Evolutionary conservation across 2,797 vertebrate species (phyloP), one percentile per base, ranked within the genome.

Genomic region (Ctenosaura bakeri): DNA sequence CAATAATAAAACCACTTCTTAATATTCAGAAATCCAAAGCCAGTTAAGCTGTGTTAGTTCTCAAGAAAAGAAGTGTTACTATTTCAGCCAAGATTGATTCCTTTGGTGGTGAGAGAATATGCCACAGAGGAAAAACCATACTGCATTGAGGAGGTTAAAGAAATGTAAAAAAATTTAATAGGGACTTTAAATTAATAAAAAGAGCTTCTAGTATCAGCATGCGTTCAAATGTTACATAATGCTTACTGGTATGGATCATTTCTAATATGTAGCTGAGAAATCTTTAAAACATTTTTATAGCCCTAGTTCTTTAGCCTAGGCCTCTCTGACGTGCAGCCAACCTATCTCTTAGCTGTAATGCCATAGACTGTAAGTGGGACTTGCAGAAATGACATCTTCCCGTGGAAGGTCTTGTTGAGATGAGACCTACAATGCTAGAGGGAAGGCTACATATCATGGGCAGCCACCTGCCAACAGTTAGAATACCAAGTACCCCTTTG

Each of bases 101-200:
- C 69, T 35, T 29, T 79, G 71, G 78, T 80, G 50, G 46, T 54
- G 16, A 50, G 42, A 42, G 79, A 88, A 50, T 77, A 46, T 85
- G 14, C 29, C 52, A 89, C 90, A 87, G 54, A 56, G 32, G 77
- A 88, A 46, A 93, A 89, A 38, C 85, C 46, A 13, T 35, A 92
- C 89, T 86, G 32, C 38, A 77, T 12, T 81, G 46, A 52, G n/a
- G 14, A 82, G 80, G 29, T 90, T 66, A 87, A 91, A 90, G 71
- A 35, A 54, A 69, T 29, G 10, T 59, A n/a, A 22, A 90, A 78
- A 4, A 64, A 46, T 90, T 92, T 24, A 89, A 56, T 46, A 38
- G 50, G 50, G 32, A 64, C n/a, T 69, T 81, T 38, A 81, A 66
- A 73, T 82, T 73, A 20, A 13, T 71, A 79, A 69, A 42, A 88